phyloP scores from a whole-genome alignment of 2,113 vertebrate species.

The Rhombomys opimus region DNA sequence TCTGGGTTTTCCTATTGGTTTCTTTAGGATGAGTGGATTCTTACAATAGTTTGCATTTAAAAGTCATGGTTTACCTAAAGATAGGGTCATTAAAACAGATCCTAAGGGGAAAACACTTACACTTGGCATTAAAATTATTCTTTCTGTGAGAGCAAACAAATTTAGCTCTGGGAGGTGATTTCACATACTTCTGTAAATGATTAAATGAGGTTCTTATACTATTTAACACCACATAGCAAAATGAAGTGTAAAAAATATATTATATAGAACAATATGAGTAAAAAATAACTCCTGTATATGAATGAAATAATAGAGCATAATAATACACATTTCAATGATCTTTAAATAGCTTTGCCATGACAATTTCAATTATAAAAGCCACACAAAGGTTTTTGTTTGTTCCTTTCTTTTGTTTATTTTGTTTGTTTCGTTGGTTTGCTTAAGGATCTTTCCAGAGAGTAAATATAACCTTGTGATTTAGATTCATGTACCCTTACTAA shows the following conservation, averaged over 20 bases:
- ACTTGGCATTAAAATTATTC: slow-evolving; percentile 73
- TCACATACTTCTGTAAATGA: slow-evolving; percentile 76
- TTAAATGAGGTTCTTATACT: slow-evolving; percentile 26
- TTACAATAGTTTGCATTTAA: slow-evolving; percentile 73
- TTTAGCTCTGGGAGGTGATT: slow-evolving; percentile 57
- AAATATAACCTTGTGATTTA: not conserved
- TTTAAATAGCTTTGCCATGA: not conserved
- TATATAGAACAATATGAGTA: not conserved
- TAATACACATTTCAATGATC: not conserved
- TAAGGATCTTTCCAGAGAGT: not conserved
- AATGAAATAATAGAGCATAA: not conserved
- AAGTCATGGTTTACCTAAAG: slow-evolving; percentile 69
- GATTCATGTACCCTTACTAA: not conserved
- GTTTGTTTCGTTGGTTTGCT: not conserved
- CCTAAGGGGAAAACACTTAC: slow-evolving; percentile 67
- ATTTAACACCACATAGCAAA: slow-evolving; percentile 68
- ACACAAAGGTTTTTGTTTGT: not conserved
- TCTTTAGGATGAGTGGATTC: slow-evolving; percentile 67
- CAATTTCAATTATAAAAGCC: not conserved
- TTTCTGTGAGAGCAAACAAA: slow-evolving; percentile 69
- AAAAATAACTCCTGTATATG: not conserved
- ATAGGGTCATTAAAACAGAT: slow-evolving; percentile 79
- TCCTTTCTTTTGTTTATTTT: not conserved
- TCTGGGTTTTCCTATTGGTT: slow-evolving; percentile 24
- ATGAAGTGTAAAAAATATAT: not conserved